Evolutionary conservation across 2,113 vertebrate species (phyloP), one percentile per base, ranked within the genome.

Genomic region (Seriola rivoliana): DNA sequence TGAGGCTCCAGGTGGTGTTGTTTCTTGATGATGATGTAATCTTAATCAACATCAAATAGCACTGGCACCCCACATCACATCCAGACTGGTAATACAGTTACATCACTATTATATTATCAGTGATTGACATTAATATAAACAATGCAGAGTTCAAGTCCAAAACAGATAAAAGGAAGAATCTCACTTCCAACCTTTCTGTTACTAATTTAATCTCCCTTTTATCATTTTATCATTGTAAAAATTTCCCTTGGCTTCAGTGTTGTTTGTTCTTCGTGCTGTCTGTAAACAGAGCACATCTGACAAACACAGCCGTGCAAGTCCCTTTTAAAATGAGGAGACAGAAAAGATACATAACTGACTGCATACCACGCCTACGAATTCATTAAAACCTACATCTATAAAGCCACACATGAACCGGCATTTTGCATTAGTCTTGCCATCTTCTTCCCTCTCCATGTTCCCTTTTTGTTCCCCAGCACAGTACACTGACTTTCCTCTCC

Each of bases 141-240:
- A 85, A 82, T 32, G 21, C 5, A 4, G 64, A 46, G 36, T 82
- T 70, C 21, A 80, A 71, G 36, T 5, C 16, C 16, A 40, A 55
- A 65, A 50, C 21, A 72, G 4, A 69, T 66, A 32, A 50, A 82
- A 80, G 10, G 2, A 34, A 34, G 29, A 0, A 3, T 66, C 54
- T 71, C 38, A 14, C 72, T 71, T 80, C 34, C 11, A 58, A 71
- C 65, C 50, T 82, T 71, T 81, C 64, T 58, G 54, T 76, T 63
- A n/a, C 85, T 66, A 72, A 84, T 80, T 75, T 72, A 64, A 85
- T 29, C 78, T 38, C 6, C 59, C 68, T 84, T 84, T 80, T 25
- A 77, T 77, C 66, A 8, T 75, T 67, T 60, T 44, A 63, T 67
- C n/a, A 66, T 50, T 75, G 55, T 42, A 58, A 29, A 29, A 67